These are phyloP conservation scores for Luperina testacea DNA, from an alignment of 2,888 invertebrate species.

Conservation along the genomic window DNA sequence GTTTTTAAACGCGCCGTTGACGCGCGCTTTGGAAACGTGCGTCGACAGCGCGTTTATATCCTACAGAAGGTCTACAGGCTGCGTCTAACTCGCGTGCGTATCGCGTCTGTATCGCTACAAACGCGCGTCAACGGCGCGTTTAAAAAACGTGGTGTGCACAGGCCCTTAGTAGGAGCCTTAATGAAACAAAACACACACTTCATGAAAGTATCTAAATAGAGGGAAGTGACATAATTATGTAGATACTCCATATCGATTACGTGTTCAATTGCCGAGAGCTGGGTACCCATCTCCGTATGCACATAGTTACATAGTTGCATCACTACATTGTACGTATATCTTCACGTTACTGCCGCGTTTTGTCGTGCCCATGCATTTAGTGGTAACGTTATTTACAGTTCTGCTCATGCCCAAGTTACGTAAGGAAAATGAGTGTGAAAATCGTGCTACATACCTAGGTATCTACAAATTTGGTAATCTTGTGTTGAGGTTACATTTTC, in stretches of 20 bases:
- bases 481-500: background rate
- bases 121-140: no score
- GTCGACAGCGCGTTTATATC: no score
- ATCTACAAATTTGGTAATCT: background rate
- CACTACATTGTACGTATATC: slow-evolving; percentile 21
- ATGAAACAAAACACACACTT: slow-evolving; percentile 9
- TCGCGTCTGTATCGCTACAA: no score
- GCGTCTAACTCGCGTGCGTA: no score
- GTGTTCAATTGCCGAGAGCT: slow-evolving; percentile 23
- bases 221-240: slow-evolving; percentile 37
- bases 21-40: no score
- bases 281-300: slow-evolving; percentile 27
- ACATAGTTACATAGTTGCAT: slow-evolving; percentile 30
- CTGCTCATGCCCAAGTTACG: slow-evolving; percentile 25
- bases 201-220: background rate
- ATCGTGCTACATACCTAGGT: background rate
- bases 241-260: slow-evolving; percentile 43
- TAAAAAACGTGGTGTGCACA: no score
- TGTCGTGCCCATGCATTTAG: slow-evolving; percentile 43
- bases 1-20: no score
- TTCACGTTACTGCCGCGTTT: slow-evolving; percentile 33
- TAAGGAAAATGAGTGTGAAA: slow-evolving; percentile 31
- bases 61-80: no score
- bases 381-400: slow-evolving; percentile 37
- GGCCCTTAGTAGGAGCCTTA: no score